Conservation (phyloP, 2,797 vertebrate genomes). For the Glyptemys insculpta region DNA sequence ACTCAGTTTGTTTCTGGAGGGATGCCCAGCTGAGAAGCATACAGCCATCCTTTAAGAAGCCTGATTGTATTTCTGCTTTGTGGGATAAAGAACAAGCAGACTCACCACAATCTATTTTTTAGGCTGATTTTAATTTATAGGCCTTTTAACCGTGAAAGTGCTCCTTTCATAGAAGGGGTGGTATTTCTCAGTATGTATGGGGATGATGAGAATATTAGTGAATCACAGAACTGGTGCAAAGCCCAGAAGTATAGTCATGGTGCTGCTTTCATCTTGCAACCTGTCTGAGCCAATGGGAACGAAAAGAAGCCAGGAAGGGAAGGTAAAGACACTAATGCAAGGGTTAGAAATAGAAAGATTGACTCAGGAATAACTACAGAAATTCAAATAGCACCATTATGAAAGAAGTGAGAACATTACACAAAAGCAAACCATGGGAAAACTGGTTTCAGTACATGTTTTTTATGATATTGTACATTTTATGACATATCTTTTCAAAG, state of each 20-base stretch:
- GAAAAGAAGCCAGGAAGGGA: conserved; percentile 45
- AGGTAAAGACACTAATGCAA: not conserved
- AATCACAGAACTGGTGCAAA: not conserved
- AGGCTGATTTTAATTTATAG: not conserved
- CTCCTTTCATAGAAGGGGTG: conserved; percentile 23
- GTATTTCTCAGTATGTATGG: not conserved
- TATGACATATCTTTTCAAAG: conserved; percentile 32
- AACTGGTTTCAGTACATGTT: conserved; percentile 56
- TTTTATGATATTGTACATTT: conserved; percentile 63
- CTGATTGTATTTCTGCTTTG: not conserved
- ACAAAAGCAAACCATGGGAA: conserved; percentile 58
- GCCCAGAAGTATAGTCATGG: not conserved
- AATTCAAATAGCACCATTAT: conserved; percentile 53
- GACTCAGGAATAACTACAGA: conserved; percentile 40
- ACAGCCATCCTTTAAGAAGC: not conserved
- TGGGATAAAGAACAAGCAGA: not conserved
- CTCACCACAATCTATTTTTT: not conserved
- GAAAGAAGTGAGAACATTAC: conserved; percentile 44
- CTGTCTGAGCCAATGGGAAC: not conserved
- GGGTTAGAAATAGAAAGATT: conserved; percentile 54
- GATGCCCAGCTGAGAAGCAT: not conserved
- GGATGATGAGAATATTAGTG: not conserved
- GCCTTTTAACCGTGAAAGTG: not conserved
- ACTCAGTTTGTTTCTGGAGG: not conserved
- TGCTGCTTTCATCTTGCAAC: not conserved